Evolutionary conservation across 2,113 vertebrate genomes (phyloP), one percentile per base, ranked within the genome.

Genomic region (Gila orcuttii): DNA sequence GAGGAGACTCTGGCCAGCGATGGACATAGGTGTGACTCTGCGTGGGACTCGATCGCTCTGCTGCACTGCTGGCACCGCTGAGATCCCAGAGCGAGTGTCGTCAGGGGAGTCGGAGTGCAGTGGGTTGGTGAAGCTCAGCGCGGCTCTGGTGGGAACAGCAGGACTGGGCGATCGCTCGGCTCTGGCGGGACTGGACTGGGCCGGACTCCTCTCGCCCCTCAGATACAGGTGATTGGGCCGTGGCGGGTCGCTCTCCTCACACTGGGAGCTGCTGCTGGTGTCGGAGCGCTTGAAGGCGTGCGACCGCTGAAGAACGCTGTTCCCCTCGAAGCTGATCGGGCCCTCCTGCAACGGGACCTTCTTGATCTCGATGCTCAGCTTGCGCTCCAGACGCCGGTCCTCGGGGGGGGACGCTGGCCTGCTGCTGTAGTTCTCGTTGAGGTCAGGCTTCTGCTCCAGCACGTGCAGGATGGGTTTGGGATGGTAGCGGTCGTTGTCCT

Each of bases 401-500:
- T 55, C 52, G 5, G 52, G 4, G 52, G 52, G 15, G 0, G 52
- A 87, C 45, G 36, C 57, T 82, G 95, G 93, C 64, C 96, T 96
- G 91, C 92, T 96, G 91, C 92, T 96, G 21, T 97, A 98, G 92
- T 99, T 99, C 91, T 98, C 96, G 0, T 99, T 98, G 92, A 98
- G 95, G 92, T 98, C 97, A 36, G 97, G 92, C 42, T 96, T 93
- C 15, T 95, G 95, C 0, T 96, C 95, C 90, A 97, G 92, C 88
- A 97, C 91, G 66, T 99, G 97, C 79, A 99, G 93, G 90, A 99
- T 96, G 6, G 98, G 98, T 93, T 99, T 99, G 86, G 98, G 97
- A 85, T 99, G 98, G 93, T 99, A 99, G 93, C 97, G 96, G 79
- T 99, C 98, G 45, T 96, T 98, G 94, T 99, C 97, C 92, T 98